Percentiles rank a stretch among this genome's conserved stretches.
These are phyloP conservation scores for Anoplophora glabripennis DNA, from an alignment of 1,140 invertebrate species.

Conservation along the genomic window DNA sequence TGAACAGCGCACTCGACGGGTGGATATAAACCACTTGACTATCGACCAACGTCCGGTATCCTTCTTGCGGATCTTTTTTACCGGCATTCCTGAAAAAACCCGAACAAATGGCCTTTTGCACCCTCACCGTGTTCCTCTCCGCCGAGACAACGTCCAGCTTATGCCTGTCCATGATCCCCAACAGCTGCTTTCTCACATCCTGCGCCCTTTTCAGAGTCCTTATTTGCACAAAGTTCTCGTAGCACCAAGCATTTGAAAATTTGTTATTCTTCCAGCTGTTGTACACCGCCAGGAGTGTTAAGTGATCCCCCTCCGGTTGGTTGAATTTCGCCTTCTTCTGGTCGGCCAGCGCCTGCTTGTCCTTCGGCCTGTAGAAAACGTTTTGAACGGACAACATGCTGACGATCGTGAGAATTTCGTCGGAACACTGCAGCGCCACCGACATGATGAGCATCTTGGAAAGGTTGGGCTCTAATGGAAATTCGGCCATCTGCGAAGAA, in stretches of 20 bases:
- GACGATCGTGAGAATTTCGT: slow-evolving; percentile 97
- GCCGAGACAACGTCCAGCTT: slow-evolving; percentile 97
- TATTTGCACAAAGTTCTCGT: slow-evolving; percentile 99
- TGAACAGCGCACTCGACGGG: slow-evolving; percentile 96
- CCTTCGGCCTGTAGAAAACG: slow-evolving; percentile 95
- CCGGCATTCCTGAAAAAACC: slow-evolving; percentile 99
- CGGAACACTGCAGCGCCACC: slow-evolving; percentile 95
- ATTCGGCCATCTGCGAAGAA: slow-evolving; percentile 90
- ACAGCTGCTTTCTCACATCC: slow-evolving; percentile 96
- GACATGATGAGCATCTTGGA: slow-evolving; percentile 99
- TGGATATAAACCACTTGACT: slow-evolving; percentile 99
- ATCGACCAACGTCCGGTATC: slow-evolving; percentile 95
- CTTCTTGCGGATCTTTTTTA: slow-evolving; percentile 99
- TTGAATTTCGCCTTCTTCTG: slow-evolving; percentile 99
- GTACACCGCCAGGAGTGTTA: slow-evolving; percentile 96
- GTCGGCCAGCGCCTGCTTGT: slow-evolving; percentile 97
- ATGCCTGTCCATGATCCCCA: slow-evolving; percentile 98
- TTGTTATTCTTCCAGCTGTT: slow-evolving; percentile 99
- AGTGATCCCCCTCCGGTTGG: slow-evolving; percentile 96
- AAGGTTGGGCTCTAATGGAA: slow-evolving; percentile 97
- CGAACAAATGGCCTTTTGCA: slow-evolving; percentile 98
- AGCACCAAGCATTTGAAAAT: slow-evolving; percentile 99
- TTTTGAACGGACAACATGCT: slow-evolving; percentile 99
- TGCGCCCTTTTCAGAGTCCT: slow-evolving; percentile 95
- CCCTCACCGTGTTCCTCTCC: slow-evolving; percentile 89